Evolutionary conservation across 2,888 invertebrate genomes (phyloP).

Genomic region (Lobophora halterata): DNA sequence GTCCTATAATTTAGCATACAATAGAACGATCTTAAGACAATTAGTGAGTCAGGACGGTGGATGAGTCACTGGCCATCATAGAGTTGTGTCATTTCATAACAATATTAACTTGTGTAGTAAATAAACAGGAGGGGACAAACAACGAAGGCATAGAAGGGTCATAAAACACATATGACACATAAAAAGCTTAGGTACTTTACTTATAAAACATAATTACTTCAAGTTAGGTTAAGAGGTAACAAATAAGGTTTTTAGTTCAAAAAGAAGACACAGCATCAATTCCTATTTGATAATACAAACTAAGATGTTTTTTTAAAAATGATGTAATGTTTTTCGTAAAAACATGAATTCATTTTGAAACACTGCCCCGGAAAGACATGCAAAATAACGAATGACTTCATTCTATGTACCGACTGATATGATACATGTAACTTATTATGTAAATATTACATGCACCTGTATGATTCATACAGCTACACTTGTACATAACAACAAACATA

Average conservation of each 20-base stretch:
- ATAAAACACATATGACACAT: no score
- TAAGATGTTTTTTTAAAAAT: no score
- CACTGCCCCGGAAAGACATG: no score
- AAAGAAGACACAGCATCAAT: no score
- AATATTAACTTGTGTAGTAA: conserved; percentile 8
- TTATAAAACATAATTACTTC: no score
- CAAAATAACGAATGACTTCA: no score
- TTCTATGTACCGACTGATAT: background rate
- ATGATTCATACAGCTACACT: conserved; percentile 16
- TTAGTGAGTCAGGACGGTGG: conserved; percentile 15
- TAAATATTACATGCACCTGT: conserved; percentile 8
- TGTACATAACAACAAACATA: conserved; percentile 1
- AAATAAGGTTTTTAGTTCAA: no score
- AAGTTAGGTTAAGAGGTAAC: background rate
- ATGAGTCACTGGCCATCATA: conserved; percentile 19
- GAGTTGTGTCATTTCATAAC: conserved; percentile 10
- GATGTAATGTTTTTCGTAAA: no score
- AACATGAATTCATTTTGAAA: no score
- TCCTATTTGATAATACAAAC: no score
- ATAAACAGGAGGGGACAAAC: background rate
- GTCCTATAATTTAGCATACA: conserved; percentile 23
- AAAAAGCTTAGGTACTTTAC: no score
- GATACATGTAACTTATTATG: background rate
- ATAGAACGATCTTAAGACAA: conserved; percentile 16
- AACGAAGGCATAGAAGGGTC: no score